phyloP scores from a whole-genome alignment of 2,797 vertebrate genomes.

The Hozukius guyotensis region DNA sequence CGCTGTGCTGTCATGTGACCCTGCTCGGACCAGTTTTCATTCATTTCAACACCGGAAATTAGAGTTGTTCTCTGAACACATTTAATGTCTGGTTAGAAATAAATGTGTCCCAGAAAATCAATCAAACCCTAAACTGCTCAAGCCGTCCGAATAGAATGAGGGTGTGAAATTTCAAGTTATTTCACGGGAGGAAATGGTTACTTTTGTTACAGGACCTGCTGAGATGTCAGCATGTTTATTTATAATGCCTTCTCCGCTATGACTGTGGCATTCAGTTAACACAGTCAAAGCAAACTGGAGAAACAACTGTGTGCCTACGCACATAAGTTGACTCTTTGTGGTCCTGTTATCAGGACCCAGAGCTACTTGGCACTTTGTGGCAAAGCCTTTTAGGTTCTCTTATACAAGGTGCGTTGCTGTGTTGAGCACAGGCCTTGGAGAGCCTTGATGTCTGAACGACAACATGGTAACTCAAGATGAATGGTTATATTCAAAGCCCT shows the following conservation, averaged over 20 bases:
- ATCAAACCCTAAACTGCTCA: conserved; percentile 19
- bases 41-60: conserved; percentile 35
- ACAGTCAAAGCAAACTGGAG: conserved; percentile 34
- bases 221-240: conserved; percentile 29
- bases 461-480: conserved; percentile 66
- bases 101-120: conserved; percentile 32
- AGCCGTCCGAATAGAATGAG: neutral
- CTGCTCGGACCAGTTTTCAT: neutral
- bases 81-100: conserved; percentile 40
- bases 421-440: conserved; percentile 61
- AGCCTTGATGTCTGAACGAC: conserved; percentile 62
- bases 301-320: conserved; percentile 37
- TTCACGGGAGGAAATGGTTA: conserved; percentile 31
- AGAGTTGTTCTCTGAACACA: conserved; percentile 13
- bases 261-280: conserved; percentile 35
- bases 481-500: conserved; percentile 64
- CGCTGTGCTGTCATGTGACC: conserved; percentile 3
- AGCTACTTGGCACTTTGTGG: conserved; percentile 66
- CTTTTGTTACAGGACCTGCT: conserved; percentile 10
- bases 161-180: conserved; percentile 30
- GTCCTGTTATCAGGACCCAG: conserved; percentile 46
- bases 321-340: conserved; percentile 47
- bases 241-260: neutral
- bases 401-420: conserved; percentile 49
- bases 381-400: conserved; percentile 54